Conservation (phyloP, 2,113 vertebrate species). For the Lonchura striata region DNA sequence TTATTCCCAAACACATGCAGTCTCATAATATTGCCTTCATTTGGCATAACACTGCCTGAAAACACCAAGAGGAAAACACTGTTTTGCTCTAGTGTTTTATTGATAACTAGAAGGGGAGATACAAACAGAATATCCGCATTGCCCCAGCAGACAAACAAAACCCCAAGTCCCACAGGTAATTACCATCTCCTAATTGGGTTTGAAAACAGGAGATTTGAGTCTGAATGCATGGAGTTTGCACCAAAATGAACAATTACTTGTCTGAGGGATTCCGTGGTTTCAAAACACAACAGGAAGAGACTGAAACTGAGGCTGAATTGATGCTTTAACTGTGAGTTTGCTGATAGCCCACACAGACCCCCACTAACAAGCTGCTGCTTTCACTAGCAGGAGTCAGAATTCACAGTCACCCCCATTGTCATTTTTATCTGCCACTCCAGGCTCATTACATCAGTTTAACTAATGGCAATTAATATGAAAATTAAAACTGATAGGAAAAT, state of each 20-base stretch:
- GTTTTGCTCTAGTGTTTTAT: conserved; percentile 64
- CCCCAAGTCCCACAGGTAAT: conserved; percentile 76
- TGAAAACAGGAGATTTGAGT: conserved; percentile 66
- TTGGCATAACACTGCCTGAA: conserved; percentile 36
- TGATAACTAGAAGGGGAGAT: conserved; percentile 63
- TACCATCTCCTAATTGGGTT: conserved; percentile 77
- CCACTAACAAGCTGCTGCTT: not conserved
- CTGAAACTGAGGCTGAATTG: not conserved
- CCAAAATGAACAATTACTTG: conserved; percentile 49
- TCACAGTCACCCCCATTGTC: not conserved
- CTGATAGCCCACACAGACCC: not conserved
- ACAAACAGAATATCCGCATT: conserved; percentile 25
- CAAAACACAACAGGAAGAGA: conserved; percentile 2
- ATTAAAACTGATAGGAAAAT: conserved; percentile 37
- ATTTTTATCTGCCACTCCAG: conserved; percentile 23
- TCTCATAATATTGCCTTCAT: conserved; percentile 27
- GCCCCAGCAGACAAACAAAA: conserved; percentile 52
- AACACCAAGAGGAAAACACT: conserved; percentile 20
- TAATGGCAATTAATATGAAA: conserved; percentile 41
- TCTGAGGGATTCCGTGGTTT: conserved; percentile 6
- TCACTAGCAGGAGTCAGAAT: not conserved
- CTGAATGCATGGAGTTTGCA: conserved; percentile 39
- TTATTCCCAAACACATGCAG: conserved; percentile 27
- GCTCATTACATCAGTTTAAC: conserved; percentile 46
- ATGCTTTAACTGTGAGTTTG: not conserved